Base-by-base conservation (phyloP, 2,888 invertebrate species). In the Eugnorisma glareosa region DNA sequence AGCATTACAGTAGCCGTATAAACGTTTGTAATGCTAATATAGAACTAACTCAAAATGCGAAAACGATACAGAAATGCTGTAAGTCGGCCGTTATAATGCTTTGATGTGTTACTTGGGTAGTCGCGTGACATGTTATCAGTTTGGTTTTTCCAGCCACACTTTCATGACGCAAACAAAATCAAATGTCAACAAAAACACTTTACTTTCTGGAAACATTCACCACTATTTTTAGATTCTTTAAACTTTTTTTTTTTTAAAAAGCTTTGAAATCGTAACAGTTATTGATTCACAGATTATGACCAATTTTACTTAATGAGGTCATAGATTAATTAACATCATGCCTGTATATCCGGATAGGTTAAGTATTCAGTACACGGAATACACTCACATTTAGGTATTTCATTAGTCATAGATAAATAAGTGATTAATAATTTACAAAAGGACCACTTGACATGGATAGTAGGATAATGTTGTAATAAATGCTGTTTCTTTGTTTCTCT, bases 361-460 rank as follows among this genome's bases (percentile, higher is more conserved):
- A 48, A 6, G 45, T 37, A 40, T 64, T 18, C n/a, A n/a, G 35
- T 72, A 66, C 43, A 67, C 4, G 6, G 64, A 64, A 45, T 73
- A 35, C 73, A 15, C 43, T n/a, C 57, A 72, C 35, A 45, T 28
- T 28, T 43, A 21, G 10, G 1, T 11, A 37, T 59, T 37, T 45
- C 35, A n/a, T 35, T 71, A 54, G 43, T 67, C 37, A 67, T 61
- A 51, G 11, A 40, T n/a, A 66, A 67, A n/a, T 35, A 61, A 35
- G 28, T 69, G 43, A 51, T 54, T 48, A 43, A 40, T n/a, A 77
- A 82, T 57, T 83, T 78, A 80, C 66, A 40, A 51, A 54, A 61
- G 28, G 37, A 77, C 15, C 11, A 67, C 37, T 51, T 61, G 48
- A 66, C 24, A 54, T 61, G 1, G 4, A 61, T 61, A 61, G n/a